phyloP scores from a whole-genome alignment of 2,797 vertebrate species.

The Heliangelus exortis region DNA sequence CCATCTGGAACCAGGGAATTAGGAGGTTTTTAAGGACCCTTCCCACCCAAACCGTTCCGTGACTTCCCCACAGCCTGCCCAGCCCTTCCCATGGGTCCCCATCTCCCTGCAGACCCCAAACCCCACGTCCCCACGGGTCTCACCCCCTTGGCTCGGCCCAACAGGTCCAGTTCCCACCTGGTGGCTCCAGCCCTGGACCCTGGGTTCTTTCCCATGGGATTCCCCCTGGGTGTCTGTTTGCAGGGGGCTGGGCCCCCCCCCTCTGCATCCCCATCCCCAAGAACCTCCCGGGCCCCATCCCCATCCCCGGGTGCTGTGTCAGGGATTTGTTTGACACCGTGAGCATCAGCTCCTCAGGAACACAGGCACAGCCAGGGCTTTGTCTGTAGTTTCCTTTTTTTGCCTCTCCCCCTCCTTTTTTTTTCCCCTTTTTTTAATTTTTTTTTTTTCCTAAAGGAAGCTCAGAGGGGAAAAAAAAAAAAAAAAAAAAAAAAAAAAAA shows the following conservation, averaged over 20 bases:
- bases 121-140: no score
- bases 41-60: no score
- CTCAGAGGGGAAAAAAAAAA: neutral
- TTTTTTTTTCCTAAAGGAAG: conserved; percentile 8
- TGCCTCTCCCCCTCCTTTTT: neutral
- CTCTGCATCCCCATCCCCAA: no score
- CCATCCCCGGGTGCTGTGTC: neutral
- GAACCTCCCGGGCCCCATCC: neutral
- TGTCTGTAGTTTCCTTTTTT: neutral
- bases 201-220: no score
- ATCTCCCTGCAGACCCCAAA: neutral
- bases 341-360: conserved; percentile 57
- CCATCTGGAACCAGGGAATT: no score
- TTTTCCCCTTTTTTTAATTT: neutral
- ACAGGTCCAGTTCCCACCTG: no score
- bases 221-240: no score
- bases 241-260: no score
- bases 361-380: conserved; percentile 58
- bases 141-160: no score
- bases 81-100: accelerated
- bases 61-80: neutral
- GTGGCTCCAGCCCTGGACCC: no score
- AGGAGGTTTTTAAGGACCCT: no score
- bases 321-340: conserved; percentile 72
- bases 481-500: neutral